Evolutionary conservation across 2,113 vertebrate genomes (phyloP), one percentile per base, ranked within the genome.

Genomic region (Desmodus rotundus): DNA sequence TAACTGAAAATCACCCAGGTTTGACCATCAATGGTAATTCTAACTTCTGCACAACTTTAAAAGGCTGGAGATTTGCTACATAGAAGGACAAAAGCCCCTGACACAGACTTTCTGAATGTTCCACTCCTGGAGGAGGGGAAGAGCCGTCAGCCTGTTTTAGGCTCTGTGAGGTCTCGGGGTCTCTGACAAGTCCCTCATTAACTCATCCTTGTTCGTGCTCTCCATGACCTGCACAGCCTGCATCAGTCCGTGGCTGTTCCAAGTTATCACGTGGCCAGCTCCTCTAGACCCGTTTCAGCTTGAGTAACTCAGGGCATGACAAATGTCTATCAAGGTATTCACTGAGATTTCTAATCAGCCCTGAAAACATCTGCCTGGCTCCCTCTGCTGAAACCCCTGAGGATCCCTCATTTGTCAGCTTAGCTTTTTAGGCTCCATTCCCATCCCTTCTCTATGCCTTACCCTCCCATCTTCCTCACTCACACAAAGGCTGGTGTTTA

Each of bases 131-230:
- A 41, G 36, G 4, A 31, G 33, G 7, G 38, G 19, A 54, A 54
- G 54, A 24, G 56, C 43, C 31, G 3, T 54, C 56, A 56, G 45
- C 63, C 63, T 17, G 3, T 17, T 77, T 58, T 31, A 80, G 68
- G 70, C 78, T 52, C 14, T 16, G 0, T 22, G 20, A 84, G 61
- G 7, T 41, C 52, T 63, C 85, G 50, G 89, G 24, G 68, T 80
- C 76, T 84, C 82, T 94, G 70, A 96, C 82, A 93, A 78, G 70
- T 22, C 16, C 82, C 91, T 89, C 86, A 96, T 94, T 90, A 96
- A 76, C 93, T 96, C 78, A 47, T 91, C 56, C 68, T 20, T 26
- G 52, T 54, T 65, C 14, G 7, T 14, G 96, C 47, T 28, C 41
- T 54, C 58, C 5, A 17, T 89, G 88, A 91, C 93, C 82, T 72